Conservation (phyloP, 2,888 invertebrate species). For the Yponomeuta plumbellus region DNA sequence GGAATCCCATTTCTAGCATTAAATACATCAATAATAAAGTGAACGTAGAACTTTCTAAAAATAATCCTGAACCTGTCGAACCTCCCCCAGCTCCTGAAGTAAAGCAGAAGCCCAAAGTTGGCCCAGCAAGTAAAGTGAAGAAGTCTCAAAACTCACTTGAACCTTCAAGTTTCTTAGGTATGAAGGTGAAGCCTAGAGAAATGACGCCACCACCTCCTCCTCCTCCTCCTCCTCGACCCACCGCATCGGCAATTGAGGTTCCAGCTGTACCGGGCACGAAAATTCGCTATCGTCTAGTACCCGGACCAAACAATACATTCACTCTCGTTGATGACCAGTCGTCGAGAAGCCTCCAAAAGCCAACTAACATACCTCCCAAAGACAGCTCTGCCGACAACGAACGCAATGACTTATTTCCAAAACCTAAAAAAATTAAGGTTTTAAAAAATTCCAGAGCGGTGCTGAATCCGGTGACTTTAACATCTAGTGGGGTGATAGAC, state of each 20-base stretch:
- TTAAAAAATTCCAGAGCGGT: not conserved
- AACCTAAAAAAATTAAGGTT: not conserved
- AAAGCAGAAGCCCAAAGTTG: constrained; percentile 49
- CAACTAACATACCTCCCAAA: constrained; percentile 6
- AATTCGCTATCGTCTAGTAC: constrained; percentile 54
- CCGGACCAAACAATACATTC: constrained; percentile 63
- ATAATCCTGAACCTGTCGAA: constrained; percentile 24
- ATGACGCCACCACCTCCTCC: constrained; percentile 20
- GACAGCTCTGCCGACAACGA: not conserved
- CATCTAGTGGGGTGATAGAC: constrained; percentile 30
- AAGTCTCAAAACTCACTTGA: constrained; percentile 22
- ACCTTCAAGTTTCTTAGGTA: constrained; percentile 24
- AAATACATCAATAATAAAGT: constrained; percentile 59
- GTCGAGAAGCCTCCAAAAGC: not conserved
- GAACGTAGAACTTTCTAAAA: constrained; percentile 18
- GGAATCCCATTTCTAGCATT: constrained; percentile 40
- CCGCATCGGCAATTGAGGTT: constrained; percentile 39
- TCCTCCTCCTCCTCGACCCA: constrained; percentile 19
- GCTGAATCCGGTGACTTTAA: constrained; percentile 1
- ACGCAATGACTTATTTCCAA: constrained; percentile 8
- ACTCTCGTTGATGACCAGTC: constrained; percentile 48
- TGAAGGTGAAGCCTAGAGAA: constrained; percentile 24
- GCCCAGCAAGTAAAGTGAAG: constrained; percentile 61
- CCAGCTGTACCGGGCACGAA: constrained; percentile 46
- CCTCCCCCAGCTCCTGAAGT: constrained; percentile 18